A percentile compares a stretch with the other conserved stretches of the same genome.
phyloP scores from a whole-genome alignment of 1,140 invertebrate species.

The Hycleus cichorii region DNA sequence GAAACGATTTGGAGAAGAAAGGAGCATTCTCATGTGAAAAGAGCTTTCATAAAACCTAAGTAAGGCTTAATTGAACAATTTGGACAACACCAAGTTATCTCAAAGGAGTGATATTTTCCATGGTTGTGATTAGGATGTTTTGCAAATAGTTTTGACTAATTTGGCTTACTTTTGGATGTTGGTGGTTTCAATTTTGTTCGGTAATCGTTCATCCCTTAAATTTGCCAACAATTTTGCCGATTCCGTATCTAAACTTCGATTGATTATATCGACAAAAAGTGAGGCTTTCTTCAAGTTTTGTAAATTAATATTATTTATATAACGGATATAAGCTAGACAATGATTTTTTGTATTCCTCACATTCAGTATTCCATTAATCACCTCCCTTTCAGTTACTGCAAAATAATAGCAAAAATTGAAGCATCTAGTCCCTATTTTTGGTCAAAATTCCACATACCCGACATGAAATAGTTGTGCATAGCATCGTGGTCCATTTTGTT shows the following conservation, averaged over 20 bases:
- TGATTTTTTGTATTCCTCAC: conserved; percentile 95
- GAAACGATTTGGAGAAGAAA: too few relatives aligned
- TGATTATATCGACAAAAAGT: conserved; percentile 91
- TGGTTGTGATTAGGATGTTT: too few relatives aligned
- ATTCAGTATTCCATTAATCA: conserved; percentile 89
- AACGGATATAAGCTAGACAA: conserved; percentile 89
- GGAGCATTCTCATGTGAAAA: too few relatives aligned
- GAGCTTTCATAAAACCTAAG: too few relatives aligned
- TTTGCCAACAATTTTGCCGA: conserved; percentile 84
- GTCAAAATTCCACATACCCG: conserved; percentile 55
- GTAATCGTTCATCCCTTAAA: conserved; percentile 79
- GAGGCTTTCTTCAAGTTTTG: conserved; percentile 90
- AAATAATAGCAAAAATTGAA: conserved; percentile 14
- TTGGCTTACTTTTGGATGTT: conserved; percentile 73
- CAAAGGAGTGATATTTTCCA: too few relatives aligned
- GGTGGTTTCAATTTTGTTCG: conserved; percentile 77
- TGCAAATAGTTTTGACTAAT: conserved; percentile 36
- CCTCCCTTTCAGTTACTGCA: conserved; percentile 93
- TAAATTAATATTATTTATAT: conserved; percentile 96
- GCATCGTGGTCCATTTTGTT: conserved; percentile 87
- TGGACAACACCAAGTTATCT: too few relatives aligned
- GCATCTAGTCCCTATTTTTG: not conserved
- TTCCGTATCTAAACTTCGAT: conserved; percentile 88
- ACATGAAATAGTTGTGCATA: conserved; percentile 99
- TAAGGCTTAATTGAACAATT: too few relatives aligned